Evolutionary conservation across 2,888 invertebrate species (phyloP), one percentile per base, ranked within the genome.

Genomic region (Chaetoderma sp.): DNA sequence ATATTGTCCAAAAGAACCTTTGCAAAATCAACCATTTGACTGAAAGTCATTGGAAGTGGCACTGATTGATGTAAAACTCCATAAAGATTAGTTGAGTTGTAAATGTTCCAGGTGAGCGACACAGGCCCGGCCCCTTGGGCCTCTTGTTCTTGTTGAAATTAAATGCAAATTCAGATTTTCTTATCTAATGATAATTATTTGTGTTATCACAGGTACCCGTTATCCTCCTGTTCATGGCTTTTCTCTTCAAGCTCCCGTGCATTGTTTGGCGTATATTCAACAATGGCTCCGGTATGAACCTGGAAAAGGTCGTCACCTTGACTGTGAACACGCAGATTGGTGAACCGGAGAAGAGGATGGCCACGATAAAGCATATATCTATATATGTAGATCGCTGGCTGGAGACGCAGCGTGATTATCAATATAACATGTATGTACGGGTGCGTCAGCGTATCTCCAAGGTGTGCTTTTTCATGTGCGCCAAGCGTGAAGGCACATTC

Each of bases 171-270:
- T n/a, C n/a, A n/a, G n/a, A n/a, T n/a, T n/a, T n/a, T n/a, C n/a
- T n/a, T n/a, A n/a, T n/a, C n/a, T n/a, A n/a, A n/a, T n/a, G n/a
- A n/a, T n/a, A n/a, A n/a, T n/a, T n/a, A n/a, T n/a, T n/a, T n/a
- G n/a, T n/a, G n/a, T n/a, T n/a, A n/a, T n/a, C n/a, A n/a, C n/a
- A n/a, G 88, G 81, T 87, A 70, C 85, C 88, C 66, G 79, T 88
- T 77, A 81, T 88, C 57, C 82, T 88, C 18, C 85, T 88, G 39
- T 79, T 87, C 60, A 88, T 88, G 81, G 88, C 88, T 10, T 84
- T 88, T 64, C 73, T 88, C 32, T 88, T 88, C 80, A 88, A 88
- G 74, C 74, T 87, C 44, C 88, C 88, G 3, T 83, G 86, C 36
- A 78, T 88, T 36, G 63, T 88, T 18, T 88, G 88, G 88, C 75